Conservation (phyloP, 2,113 vertebrate genomes). For the Toxotes chatareus region DNA sequence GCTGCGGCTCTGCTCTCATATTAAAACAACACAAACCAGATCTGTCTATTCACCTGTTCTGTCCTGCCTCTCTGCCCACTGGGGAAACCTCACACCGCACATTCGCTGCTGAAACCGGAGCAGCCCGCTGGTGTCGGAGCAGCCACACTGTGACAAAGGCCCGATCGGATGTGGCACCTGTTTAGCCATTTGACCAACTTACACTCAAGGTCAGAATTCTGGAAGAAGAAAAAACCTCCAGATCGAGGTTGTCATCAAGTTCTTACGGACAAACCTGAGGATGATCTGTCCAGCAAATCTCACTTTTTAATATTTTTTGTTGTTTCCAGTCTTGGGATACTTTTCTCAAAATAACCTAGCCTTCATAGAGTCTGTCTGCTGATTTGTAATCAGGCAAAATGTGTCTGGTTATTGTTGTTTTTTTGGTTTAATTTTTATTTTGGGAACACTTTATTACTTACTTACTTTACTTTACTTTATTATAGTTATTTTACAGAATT, state of each 20-base stretch:
- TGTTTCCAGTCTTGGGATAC: neutral
- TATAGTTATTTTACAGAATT: neutral
- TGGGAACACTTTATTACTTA: constrained; percentile 8
- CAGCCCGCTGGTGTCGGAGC: constrained; percentile 10
- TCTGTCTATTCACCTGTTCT: constrained; percentile 43
- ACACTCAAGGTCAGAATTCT: constrained; percentile 2
- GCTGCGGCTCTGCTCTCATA: neutral
- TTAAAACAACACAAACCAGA: neutral
- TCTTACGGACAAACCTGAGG: neutral
- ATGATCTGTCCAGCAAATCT: neutral
- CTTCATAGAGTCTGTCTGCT: neutral
- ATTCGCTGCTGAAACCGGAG: constrained; percentile 58
- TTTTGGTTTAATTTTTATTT: neutral
- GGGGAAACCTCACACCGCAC: constrained; percentile 53
- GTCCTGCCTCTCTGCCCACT: constrained; percentile 11
- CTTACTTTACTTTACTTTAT: no score
- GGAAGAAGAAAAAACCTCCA: neutral
- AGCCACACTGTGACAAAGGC: constrained; percentile 27
- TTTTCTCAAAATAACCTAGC: neutral
- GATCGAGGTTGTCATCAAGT: neutral
- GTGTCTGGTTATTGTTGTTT: neutral
- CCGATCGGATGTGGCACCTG: constrained; percentile 24
- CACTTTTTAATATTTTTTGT: neutral
- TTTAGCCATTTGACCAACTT: constrained; percentile 20
- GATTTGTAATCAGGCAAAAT: constrained; percentile 4